phyloP scores from a whole-genome alignment of 2,797 vertebrate species.

The Apodemus agrarius region DNA sequence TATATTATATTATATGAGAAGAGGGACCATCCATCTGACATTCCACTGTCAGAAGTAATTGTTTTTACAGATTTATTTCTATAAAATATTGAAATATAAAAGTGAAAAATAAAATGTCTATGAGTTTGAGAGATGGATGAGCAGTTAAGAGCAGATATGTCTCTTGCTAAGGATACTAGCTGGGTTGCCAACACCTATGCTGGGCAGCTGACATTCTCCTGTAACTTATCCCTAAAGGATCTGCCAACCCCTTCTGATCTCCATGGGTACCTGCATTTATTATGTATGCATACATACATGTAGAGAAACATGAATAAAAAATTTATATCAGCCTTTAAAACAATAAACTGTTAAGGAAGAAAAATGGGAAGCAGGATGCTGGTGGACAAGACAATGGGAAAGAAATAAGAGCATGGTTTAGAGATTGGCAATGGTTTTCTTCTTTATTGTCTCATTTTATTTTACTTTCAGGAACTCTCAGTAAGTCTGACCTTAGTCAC shows the following conservation, averaged over 20 bases:
- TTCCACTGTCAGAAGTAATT: slow-evolving; percentile 63
- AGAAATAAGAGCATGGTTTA: not conserved
- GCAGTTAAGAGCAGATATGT: not conserved
- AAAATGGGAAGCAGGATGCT: not conserved
- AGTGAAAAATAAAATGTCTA: slow-evolving; percentile 57
- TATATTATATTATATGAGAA: too few relatives aligned
- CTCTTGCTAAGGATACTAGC: not conserved
- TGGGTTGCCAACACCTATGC: not conserved
- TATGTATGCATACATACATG: too few relatives aligned
- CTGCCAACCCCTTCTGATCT: not conserved
- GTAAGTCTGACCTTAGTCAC: not conserved
- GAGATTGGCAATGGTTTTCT: not conserved
- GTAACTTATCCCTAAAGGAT: not conserved
- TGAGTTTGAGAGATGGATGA: not conserved
- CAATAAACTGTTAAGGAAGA: slow-evolving; percentile 6
- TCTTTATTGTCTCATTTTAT: not conserved
- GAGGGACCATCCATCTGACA: not conserved
- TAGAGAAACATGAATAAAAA: slow-evolving; percentile 40
- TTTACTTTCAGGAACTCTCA: not conserved
- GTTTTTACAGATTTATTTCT: slow-evolving; percentile 38
- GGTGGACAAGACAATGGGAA: not conserved
- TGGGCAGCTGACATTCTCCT: not conserved
- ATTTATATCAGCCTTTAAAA: not conserved
- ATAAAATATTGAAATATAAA: slow-evolving; percentile 41
- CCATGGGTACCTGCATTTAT: not conserved